Evolutionary conservation across 2,797 vertebrate genomes (phyloP), one percentile per base, ranked within the genome.

Genomic region (Megalops cyprinoides): DNA sequence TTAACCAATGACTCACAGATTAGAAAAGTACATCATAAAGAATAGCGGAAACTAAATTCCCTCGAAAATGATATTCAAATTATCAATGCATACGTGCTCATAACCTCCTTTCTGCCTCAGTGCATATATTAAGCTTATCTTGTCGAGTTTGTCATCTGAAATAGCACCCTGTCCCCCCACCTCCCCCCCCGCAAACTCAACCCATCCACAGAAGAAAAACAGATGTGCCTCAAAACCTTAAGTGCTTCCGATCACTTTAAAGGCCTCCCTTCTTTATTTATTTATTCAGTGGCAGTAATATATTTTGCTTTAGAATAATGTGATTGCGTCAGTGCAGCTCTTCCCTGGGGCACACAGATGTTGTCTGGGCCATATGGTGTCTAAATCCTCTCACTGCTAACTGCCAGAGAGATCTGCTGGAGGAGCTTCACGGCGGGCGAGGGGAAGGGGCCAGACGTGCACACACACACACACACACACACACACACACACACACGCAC

Each of bases 241-340:
- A 88, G 84, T 74, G 78, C 78, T 85, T 82, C 44, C 86, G 80
- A 88, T 90, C 18, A 92, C 91, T 91, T 87, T 84, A 87, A 91
- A 86, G 88, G 88, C 88, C 88, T 92, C 86, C 87, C 90, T 89
- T 80, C 83, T 87, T 91, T 90, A 91, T 92, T 93, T 92, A 92
- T 92, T 92, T 92, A 93, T 93, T 94, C 89, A 92, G 82, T 93
- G 87, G 91, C 89, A 90, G 92, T 93, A 91, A 92, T 91, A 87
- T 88, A 87, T 93, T 92, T 93, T 93, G 90, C 88, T 87, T 85
- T 85, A 84, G 86, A 89, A 87, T 90, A 91, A 92, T 86, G 85
- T 84, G 83, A 85, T 88, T 88, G 86, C 87, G 90, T 88, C 83
- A 65, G 88, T 90, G 84, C 86, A 85, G 81, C 80, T 86, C 86